Percentiles rank a stretch among this genome's conserved stretches.
Evolutionary conservation across 2,888 invertebrate genomes (phyloP).

Genomic region (Melanotus villosus): DNA sequence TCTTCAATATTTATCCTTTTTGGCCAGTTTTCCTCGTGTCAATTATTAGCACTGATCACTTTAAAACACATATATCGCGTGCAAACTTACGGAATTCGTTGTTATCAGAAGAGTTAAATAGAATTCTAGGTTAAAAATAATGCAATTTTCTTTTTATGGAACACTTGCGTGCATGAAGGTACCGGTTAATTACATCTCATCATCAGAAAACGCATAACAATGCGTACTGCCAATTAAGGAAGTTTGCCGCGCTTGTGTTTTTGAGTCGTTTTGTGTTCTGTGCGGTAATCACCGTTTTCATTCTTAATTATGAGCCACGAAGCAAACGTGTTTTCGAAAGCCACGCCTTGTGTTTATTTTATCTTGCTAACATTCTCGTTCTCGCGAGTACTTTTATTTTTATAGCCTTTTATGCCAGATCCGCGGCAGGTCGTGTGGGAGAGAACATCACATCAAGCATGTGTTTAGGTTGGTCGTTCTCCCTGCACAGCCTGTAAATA

Average conservation of each 20-base stretch:
- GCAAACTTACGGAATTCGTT: too few species aligned
- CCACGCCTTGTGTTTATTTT: constrained; percentile 59
- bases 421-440: constrained; percentile 56
- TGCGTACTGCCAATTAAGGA: constrained; percentile 26
- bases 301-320: constrained; percentile 28
- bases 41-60: too few species aligned
- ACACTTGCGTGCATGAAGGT: background rate
- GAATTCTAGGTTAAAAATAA: too few species aligned
- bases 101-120: too few species aligned
- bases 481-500: constrained; percentile 28
- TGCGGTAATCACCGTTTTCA: constrained; percentile 22
- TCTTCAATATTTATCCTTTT: too few species aligned
- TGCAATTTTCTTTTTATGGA: background rate
- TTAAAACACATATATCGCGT: too few species aligned
- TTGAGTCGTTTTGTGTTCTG: constrained; percentile 15
- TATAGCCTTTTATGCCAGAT: constrained; percentile 52
- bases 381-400: constrained; percentile 49
- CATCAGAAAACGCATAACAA: constrained; percentile 18
- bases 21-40: too few species aligned
- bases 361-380: constrained; percentile 62
- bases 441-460: constrained; percentile 59
- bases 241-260: constrained; percentile 17
- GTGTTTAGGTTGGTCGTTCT: constrained; percentile 52
- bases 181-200: constrained; percentile 8
- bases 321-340: constrained; percentile 22